Conservation (phyloP, 1,140 invertebrate species). For the Stenopsyche tienmushanensis region DNA sequence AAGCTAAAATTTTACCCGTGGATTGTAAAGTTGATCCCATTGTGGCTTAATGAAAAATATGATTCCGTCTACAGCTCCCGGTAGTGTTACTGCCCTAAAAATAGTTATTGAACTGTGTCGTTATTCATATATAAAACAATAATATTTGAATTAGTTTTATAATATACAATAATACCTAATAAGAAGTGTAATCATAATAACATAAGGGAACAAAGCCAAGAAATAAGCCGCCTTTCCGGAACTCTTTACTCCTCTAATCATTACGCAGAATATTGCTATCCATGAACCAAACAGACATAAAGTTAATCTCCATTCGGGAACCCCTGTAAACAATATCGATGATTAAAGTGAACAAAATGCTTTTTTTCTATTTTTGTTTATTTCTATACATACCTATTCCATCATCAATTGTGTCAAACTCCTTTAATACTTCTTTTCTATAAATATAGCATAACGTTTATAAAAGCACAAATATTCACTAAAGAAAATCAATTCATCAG, state of each 20-base stretch:
- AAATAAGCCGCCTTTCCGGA: conserved; percentile 82
- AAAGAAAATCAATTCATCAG: not conserved
- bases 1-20: conserved; percentile 52
- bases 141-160: conserved; percentile 50
- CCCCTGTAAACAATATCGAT: conserved; percentile 43
- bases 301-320: conserved; percentile 73
- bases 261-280: conserved; percentile 73
- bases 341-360: not conserved
- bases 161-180: conserved; percentile 59
- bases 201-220: conserved; percentile 82
- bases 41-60: conserved; percentile 72
- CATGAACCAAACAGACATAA: conserved; percentile 78
- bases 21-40: conserved; percentile 67
- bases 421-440: conserved; percentile 61
- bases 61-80: conserved; percentile 75
- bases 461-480: not conserved
- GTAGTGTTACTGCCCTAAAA: conserved; percentile 68
- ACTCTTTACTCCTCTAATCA: conserved; percentile 77
- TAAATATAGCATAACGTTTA: conserved; percentile 20
- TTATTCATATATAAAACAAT: conserved; percentile 43
- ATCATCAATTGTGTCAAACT: conserved; percentile 61
- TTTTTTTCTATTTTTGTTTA: too few relatives aligned
- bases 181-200: conserved; percentile 76
- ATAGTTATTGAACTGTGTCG: too few relatives aligned
- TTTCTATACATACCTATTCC: conserved; percentile 71